Conservation (phyloP, 1,140 invertebrate genomes). For the Lasaia peninsularis region DNA sequence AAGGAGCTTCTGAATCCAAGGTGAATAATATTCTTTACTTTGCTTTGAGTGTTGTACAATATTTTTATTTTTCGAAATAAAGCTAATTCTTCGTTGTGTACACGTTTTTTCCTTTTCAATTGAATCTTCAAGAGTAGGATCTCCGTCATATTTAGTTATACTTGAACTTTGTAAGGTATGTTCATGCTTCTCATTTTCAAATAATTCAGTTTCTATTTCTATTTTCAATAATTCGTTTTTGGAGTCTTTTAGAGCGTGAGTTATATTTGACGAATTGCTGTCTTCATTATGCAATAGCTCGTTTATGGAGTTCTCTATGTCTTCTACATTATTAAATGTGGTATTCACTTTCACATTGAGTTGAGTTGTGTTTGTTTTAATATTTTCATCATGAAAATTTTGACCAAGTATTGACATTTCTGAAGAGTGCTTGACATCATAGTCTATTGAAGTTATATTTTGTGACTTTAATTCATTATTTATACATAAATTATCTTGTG, state of each 20-base stretch:
- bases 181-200: not conserved
- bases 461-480: not conserved
- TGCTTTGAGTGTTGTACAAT: not conserved
- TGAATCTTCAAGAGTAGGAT: not conserved
- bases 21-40: constrained; percentile 50
- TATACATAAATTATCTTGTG: not conserved
- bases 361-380: not conserved
- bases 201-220: not conserved
- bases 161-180: not conserved
- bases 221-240: not conserved
- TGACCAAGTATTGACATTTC: not conserved
- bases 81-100: not conserved
- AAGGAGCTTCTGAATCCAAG: constrained; percentile 51
- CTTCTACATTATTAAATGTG: not conserved
- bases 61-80: not conserved
- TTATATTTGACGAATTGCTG: not conserved
- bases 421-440: not conserved
- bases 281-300: not conserved
- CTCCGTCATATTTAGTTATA: not conserved
- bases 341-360: not conserved
- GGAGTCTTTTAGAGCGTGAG: not conserved
- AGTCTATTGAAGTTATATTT: not conserved
- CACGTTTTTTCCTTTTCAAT: not conserved
- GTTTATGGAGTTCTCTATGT: not conserved
- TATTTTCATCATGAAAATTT: too few species aligned